These are phyloP conservation scores for Acipenser oxyrinchus DNA, from an alignment of 2,797 vertebrate genomes.

Conservation along the genomic window DNA sequence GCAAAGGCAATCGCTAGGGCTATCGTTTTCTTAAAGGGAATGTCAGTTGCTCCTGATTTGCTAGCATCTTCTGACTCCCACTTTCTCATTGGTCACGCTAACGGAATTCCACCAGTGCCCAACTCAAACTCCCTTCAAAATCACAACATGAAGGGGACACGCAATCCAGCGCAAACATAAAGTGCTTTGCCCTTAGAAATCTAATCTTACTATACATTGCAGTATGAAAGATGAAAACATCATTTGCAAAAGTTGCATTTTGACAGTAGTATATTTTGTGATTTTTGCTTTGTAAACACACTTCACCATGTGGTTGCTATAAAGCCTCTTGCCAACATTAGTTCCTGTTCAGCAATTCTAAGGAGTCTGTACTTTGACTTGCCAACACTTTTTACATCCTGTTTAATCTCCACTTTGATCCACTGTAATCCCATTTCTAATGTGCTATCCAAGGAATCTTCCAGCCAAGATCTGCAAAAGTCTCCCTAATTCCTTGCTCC, in stretches of 20 bases:
- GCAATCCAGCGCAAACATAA: too few relatives aligned
- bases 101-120: too few relatives aligned
- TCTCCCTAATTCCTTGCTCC: background rate
- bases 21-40: too few relatives aligned
- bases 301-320: background rate
- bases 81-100: too few relatives aligned
- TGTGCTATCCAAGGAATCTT: constrained; percentile 34
- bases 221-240: too few relatives aligned
- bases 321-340: constrained; percentile 19
- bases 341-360: constrained; percentile 41
- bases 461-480: background rate
- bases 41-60: too few relatives aligned
- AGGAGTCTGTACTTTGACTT: constrained; percentile 40
- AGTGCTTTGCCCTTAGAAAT: too few relatives aligned
- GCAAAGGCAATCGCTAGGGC: too few relatives aligned
- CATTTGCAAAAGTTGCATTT: background rate
- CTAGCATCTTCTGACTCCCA: too few relatives aligned
- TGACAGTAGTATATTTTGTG: background rate
- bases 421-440: constrained; percentile 44
- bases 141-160: too few relatives aligned
- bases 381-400: constrained; percentile 41
- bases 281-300: background rate
- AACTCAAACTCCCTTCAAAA: too few relatives aligned
- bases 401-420: constrained; percentile 58
- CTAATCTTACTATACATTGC: too few relatives aligned